Conservation (phyloP, 2,113 vertebrate species). For the Phalacrocorax brasilianus region DNA sequence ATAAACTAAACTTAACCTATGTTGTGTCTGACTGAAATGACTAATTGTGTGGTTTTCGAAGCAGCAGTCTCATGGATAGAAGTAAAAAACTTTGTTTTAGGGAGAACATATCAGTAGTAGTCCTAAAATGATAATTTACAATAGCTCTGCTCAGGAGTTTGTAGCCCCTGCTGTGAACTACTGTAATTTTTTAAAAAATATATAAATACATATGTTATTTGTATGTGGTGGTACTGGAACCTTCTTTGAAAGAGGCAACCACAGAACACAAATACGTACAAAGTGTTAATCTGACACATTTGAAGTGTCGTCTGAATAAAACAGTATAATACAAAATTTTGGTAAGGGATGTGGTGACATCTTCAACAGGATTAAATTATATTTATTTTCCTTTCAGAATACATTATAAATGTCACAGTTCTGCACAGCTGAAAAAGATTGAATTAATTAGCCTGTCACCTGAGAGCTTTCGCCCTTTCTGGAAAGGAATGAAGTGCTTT, state of each 20-base stretch:
- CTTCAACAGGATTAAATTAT: background rate
- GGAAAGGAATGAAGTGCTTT: conserved; percentile 43
- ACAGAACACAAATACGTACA: background rate
- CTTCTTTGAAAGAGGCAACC: background rate
- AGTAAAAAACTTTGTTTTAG: background rate
- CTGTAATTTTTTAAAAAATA: background rate
- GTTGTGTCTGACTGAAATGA: background rate
- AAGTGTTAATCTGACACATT: background rate
- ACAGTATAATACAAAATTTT: background rate
- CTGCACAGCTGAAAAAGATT: conserved; percentile 27
- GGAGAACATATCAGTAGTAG: background rate
- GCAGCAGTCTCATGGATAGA: background rate
- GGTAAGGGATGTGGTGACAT: background rate
- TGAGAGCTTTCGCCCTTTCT: conserved; percentile 59
- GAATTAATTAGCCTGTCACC: conserved; percentile 62
- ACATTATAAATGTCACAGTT: conserved; percentile 65
- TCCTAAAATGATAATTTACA: background rate
- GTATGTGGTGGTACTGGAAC: background rate
- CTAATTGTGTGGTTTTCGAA: background rate
- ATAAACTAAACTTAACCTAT: background rate
- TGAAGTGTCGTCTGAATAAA: background rate
- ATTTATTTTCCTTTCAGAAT: conserved; percentile 41
- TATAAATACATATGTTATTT: background rate
- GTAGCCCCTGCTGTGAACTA: background rate
- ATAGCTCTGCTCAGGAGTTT: background rate